Conservation (phyloP, 2,113 vertebrate genomes). For the Daphoenositta chrysoptera region DNA sequence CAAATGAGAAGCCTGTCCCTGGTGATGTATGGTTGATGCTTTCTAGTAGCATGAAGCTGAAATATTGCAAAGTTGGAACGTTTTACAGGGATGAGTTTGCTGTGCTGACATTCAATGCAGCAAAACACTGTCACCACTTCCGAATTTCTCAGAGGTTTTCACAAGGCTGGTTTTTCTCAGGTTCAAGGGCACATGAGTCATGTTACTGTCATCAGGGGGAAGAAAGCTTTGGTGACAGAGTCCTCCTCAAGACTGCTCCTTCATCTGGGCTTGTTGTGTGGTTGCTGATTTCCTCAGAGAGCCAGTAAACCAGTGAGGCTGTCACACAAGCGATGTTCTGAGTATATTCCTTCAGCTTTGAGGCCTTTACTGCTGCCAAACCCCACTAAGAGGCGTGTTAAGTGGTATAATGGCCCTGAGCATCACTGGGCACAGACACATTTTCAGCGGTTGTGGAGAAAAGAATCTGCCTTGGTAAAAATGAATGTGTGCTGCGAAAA, state of each 20-base stretch:
- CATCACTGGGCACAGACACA: not conserved
- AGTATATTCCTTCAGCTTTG: not conserved
- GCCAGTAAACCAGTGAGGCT: not conserved
- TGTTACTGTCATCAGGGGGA: not conserved
- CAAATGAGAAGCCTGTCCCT: not conserved
- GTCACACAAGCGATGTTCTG: not conserved
- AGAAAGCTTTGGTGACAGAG: not conserved
- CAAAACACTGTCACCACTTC: not conserved
- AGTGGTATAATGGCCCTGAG: not conserved
- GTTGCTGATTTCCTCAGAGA: not conserved
- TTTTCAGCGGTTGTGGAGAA: not conserved
- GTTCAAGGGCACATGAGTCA: not conserved
- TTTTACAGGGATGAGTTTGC: not conserved
- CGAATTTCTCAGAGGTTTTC: not conserved
- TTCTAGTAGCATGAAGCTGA: not conserved
- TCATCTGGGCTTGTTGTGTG: not conserved
- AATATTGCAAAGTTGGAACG: not conserved
- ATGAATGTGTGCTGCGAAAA: not conserved
- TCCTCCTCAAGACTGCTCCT: not conserved
- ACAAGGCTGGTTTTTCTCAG: not conserved
- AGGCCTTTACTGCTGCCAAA: not conserved
- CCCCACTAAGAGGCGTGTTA: not conserved
- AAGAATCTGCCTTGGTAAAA: not conserved
- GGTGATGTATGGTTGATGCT: not conserved
- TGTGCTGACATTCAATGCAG: rapidly evolving